Base-by-base conservation (phyloP, 2,113 vertebrate genomes). In the Aplodontia rufa region DNA sequence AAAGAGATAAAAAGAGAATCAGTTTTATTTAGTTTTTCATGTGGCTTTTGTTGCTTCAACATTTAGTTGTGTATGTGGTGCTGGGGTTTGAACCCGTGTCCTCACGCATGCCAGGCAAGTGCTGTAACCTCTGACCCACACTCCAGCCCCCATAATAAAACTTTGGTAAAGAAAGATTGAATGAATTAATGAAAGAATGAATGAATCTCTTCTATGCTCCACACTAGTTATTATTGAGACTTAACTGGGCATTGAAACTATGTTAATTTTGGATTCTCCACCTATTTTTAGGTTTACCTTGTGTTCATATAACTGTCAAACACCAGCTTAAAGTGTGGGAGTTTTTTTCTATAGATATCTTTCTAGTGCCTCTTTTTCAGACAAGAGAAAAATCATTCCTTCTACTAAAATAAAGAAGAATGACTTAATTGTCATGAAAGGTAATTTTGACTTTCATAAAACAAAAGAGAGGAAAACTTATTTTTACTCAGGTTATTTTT, bases 401-500 rank as follows among this genome's bases (percentile, higher is more conserved):
- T 92, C 37, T 7, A 37, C 26, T 49, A 53, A 94, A 96, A 90
- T 28, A 6, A 93, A 66, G 12, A 95, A n/a, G 22, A 5, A 49
- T 30, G 24, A 86, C 90, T 94, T 69, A 78, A 88, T 88, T 96
- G 82, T 71, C 78, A 93, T 37, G 42, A 95, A 92, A 90, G 26
- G 17, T 40, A 87, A 94, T 83, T 87, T 96, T 94, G 40, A 58
- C 64, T 94, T 87, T 85, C 49, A 82, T 42, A 30, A 28, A 80
- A 82, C 26, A 62, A 64, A 89, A 81, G 49, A 51, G 94, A 81
- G 49, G 42, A 95, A 92, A 89, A 86, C 5, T 47, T 64, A 89
- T 93, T 95, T 93, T 83, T 91, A 72, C 32, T 58, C 5, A 55
- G 42, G 40, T 51, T 93, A 92, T 82, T 97, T 96, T 97, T 90